phyloP scores from a whole-genome alignment of 2,888 invertebrate species.

The Philopedon plagiatum region DNA sequence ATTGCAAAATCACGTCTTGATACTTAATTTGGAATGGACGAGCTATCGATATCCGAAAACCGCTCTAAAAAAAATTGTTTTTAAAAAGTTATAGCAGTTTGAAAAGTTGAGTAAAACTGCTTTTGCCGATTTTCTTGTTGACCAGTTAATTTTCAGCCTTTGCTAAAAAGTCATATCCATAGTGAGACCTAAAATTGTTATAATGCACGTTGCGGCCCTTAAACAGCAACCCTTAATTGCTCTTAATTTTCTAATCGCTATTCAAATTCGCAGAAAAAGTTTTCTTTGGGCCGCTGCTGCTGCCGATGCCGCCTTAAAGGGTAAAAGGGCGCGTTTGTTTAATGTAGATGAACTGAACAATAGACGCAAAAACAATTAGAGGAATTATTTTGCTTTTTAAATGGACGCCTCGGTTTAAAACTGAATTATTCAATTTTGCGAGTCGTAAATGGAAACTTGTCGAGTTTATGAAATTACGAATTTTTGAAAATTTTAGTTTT shows the following conservation, averaged over 20 bases:
- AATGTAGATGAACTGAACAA: conserved; percentile 43
- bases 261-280: conserved; percentile 58
- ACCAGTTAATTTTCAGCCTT: no score
- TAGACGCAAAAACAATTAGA: conserved; percentile 36
- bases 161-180: no score
- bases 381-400: conserved; percentile 36
- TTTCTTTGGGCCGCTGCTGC: conserved; percentile 30
- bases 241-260: conserved; percentile 61
- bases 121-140: no score
- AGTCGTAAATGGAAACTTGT: background rate
- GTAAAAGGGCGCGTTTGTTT: conserved; percentile 42
- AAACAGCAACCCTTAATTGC: conserved; percentile 56
- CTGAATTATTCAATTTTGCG: conserved; percentile 14
- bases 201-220: conserved; percentile 33
- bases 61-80: no score
- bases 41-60: no score
- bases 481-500: no score
- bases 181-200: background rate
- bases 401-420: conserved; percentile 15
- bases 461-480: background rate
- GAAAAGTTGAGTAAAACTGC: no score
- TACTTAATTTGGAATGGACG: no score
- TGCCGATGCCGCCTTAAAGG: no score
- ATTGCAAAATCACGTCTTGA: no score
- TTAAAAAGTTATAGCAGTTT: no score